phyloP scores from a whole-genome alignment of 2,797 vertebrate genomes.

The Chelonia mydas region DNA sequence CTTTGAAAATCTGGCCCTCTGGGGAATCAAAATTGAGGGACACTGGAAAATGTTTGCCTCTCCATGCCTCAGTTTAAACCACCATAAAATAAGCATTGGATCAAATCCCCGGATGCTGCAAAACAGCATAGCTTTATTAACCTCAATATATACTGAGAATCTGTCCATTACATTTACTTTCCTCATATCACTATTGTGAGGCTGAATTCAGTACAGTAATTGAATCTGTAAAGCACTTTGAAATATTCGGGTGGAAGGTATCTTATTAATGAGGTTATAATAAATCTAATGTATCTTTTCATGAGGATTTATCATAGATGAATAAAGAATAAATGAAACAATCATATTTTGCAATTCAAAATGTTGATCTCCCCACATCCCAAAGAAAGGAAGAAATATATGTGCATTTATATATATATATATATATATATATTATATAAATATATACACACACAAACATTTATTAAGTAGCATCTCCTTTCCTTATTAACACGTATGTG shows the following conservation, averaged over 20 bases:
- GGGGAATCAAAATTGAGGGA: neutral
- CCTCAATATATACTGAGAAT: neutral
- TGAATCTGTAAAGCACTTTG: neutral
- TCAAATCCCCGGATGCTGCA: neutral
- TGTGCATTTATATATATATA: constrained; percentile 51
- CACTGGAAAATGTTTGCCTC: neutral
- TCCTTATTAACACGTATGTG: constrained; percentile 63
- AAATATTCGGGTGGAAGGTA: neutral
- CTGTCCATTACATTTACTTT: neutral
- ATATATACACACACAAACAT: constrained; percentile 22
- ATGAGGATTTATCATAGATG: neutral
- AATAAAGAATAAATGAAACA: neutral
- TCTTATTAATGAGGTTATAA: neutral
- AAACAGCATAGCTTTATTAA: neutral
- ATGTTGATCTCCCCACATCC: constrained; percentile 22
- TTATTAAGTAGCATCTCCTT: constrained; percentile 55
- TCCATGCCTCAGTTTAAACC: neutral
- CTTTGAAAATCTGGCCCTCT: neutral
- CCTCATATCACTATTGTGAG: neutral
- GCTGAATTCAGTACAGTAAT: neutral
- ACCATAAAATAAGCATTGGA: fast-evolving
- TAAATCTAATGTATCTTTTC: neutral
- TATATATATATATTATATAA: constrained; percentile 45
- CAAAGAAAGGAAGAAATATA: constrained; percentile 21
- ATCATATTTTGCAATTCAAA: constrained; percentile 42